Base-by-base conservation (phyloP, 2,797 vertebrate species). In the Orientallactaga sibirica region DNA sequence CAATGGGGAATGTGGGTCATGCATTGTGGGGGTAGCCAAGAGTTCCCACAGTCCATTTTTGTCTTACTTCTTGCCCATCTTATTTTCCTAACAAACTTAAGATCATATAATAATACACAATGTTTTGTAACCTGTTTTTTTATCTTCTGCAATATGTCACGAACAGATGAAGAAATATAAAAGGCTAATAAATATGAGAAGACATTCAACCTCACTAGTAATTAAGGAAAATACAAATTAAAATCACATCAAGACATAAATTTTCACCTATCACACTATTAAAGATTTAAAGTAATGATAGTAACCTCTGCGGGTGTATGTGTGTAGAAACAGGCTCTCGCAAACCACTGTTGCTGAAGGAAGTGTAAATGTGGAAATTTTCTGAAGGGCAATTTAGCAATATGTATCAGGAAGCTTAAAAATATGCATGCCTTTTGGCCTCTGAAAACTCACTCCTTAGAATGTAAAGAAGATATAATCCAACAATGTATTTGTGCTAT, bases 161-260 rank as follows among this genome's bases (percentile, higher is more conserved):
- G 77, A 95, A 81, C 80, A 88, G 74, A 94, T 91, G 86, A 97
- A 96, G 95, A 95, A 95, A 93, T 95, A 88, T 29, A 94, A 96
- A 97, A 95, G 85, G 79, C 90, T 86, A 96, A 94, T 93, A 95
- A 92, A 92, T 87, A 89, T 68, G 89, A 93, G 96, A 96, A 87
- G 83, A 96, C 75, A 48, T 68, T 86, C 89, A 88, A 80, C 90
- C 61, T 94, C 90, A 92, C 74, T 68, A 66, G 95, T 79, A 95
- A 97, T 97, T 97, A 97, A 94, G 92, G 91, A 85, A 96, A 95
- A 96, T 89, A 91, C 80, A 94, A 96, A 92, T 86, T 89, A 94
- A 61, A 91, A 27, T 73, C 78, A 92, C n/a, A 87, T 7, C 0
- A 43, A 97, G 93, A 86, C 81, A 79, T 83, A 78, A 75, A 76